Percentiles rank a stretch among this genome's conserved stretches.
These are phyloP conservation scores for Crenichthys baileyi DNA, from an alignment of 2,797 vertebrate species.

Conservation along the genomic window DNA sequence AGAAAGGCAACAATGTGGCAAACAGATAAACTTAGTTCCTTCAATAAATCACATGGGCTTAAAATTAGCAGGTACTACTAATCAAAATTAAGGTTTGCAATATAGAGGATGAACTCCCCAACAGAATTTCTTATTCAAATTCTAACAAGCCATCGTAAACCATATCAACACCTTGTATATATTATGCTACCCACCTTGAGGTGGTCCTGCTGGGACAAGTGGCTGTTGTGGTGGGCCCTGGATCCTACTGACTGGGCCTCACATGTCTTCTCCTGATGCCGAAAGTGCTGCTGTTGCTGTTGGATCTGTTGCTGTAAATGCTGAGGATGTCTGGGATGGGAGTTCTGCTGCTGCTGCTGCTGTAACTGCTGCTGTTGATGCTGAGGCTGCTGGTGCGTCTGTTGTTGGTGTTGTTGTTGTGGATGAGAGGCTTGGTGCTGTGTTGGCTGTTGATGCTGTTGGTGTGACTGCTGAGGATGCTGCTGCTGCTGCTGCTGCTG, in stretches of 20 bases:
- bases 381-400: constrained; percentile 73
- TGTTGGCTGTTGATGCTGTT: constrained; percentile 84
- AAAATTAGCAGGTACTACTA: not conserved
- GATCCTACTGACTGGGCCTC: constrained; percentile 85
- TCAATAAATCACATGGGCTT: not conserved
- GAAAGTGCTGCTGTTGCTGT: constrained; percentile 84
- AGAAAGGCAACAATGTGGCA: not conserved
- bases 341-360: constrained; percentile 79
- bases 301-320: constrained; percentile 93
- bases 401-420: constrained; percentile 85
- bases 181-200: constrained; percentile 70
- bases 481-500: constrained; percentile 74
- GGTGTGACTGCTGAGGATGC: constrained; percentile 85
- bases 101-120: not conserved
- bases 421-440: constrained; percentile 84
- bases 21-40: not conserved
- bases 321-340: constrained; percentile 91
- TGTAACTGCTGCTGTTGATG: constrained; percentile 85
- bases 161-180: not conserved
- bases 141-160: not conserved
- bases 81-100: not conserved
- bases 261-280: constrained; percentile 93
- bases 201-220: constrained; percentile 87
- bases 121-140: not conserved
- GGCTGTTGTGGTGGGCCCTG: constrained; percentile 87